Evolutionary conservation across 2,888 invertebrate species (phyloP), one percentile per base, ranked within the genome.

Genomic region (Ptilodon capucinus): DNA sequence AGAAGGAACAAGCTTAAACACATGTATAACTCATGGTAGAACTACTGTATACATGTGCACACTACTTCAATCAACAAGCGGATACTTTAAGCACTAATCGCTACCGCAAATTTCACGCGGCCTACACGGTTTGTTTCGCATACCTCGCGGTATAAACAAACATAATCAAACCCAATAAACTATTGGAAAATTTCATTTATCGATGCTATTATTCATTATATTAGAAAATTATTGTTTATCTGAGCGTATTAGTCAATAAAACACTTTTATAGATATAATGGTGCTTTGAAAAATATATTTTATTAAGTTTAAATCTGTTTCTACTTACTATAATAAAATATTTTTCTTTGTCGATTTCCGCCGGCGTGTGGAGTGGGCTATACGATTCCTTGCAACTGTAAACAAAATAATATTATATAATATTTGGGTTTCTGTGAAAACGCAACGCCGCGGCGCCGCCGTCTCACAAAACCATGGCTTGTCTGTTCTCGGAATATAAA

Each of bases 251-350:
- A 13, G 30, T 13, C n/a, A 13, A 30, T 30, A 30, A 13, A 30
- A 30, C 30, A 30, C 30, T 30, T 13, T 23, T 30, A 30, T 2
- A 13, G 7, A 32, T 32, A 32, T 6, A 14, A 32, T 13, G 5
- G 1, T 30, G 30, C 6, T 14, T 0, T 8, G 28, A 34, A 28
- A 34, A 34, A 16, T 14, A 2, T 14, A n/a, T 28, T 28, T n/a
- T 28, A 28, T n/a, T n/a, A n/a, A 2, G 28, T n/a, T 28, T 28
- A 11, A 21, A 8, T 28, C 11, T 28, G 11, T 11, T 11, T 34
- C 21, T 59, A 71, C 65, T 59, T 63, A 73, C 74, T 47, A 64
- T 48, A 41, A 60, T 46, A 46, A 64, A 44, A 41, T 63, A 49
- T 54, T 52, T 51, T 51, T 55, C 54, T 42, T 40, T 57, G 44